Evolutionary conservation across 2,888 invertebrate species (phyloP).

Genomic region (Eupsilia transversa): DNA sequence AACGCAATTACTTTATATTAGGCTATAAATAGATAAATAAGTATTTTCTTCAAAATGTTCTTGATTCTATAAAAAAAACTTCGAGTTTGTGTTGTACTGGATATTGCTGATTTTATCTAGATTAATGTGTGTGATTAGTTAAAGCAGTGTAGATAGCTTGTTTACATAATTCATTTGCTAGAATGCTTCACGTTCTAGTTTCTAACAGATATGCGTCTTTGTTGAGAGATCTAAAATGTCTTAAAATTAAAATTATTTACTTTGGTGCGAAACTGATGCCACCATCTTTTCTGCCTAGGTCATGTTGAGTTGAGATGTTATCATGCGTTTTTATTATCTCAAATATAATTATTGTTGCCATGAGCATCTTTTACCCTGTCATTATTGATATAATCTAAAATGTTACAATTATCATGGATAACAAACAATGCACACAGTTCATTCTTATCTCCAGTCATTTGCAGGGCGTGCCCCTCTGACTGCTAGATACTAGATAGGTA

Average conservation of each 20-base stretch:
- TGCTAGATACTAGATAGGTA: slow-evolving; percentile 17
- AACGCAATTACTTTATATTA: too few relatives aligned
- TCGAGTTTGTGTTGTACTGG: not conserved
- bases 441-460: slow-evolving; percentile 33
- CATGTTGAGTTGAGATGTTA: slow-evolving; percentile 7
- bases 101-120: slow-evolving; percentile 18
- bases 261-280: not conserved
- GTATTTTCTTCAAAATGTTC: too few relatives aligned
- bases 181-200: not conserved
- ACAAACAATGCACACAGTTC: slow-evolving; percentile 29
- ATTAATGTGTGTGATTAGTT: slow-evolving; percentile 33
- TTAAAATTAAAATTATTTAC: not conserved
- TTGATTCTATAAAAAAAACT: slow-evolving; percentile 1
- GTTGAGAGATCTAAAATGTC: not conserved
- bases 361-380: slow-evolving; percentile 3
- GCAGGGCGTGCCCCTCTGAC: slow-evolving; percentile 40
- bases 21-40: not conserved
- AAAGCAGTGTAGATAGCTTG: slow-evolving; percentile 22
- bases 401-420: slow-evolving; percentile 22
- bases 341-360: not conserved
- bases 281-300: not conserved
- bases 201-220: not conserved
- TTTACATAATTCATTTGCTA: slow-evolving; percentile 18
- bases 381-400: slow-evolving; percentile 14
- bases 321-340: slow-evolving; percentile 11